Conservation (phyloP, 2,797 vertebrate genomes). For the Sebastes elongatus region DNA sequence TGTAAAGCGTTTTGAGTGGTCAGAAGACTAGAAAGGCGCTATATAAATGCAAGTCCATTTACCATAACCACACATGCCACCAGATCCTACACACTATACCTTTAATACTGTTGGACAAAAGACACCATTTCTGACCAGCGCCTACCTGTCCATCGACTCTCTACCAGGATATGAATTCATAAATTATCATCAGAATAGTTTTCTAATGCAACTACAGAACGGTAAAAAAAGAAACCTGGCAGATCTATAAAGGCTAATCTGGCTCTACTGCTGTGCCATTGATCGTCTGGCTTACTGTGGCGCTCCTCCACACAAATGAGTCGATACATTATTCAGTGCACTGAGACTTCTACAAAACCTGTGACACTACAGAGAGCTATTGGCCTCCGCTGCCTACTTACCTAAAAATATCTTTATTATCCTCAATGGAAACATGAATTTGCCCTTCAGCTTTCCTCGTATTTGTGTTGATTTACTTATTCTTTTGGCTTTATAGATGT, state of each 20-base stretch:
- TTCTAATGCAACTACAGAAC: conserved; percentile 2
- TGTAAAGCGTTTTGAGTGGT: too few relatives aligned
- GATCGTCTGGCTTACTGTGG: conserved; percentile 47
- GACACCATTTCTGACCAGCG: not conserved
- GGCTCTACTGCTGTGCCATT: conserved; percentile 40
- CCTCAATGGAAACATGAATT: not conserved
- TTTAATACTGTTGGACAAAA: not conserved
- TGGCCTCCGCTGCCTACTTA: conserved; percentile 1
- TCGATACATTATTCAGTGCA: conserved; percentile 60
- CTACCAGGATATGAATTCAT: not conserved
- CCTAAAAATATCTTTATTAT: conserved; percentile 4
- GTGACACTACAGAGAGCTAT: conserved; percentile 24
- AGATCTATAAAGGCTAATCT: conserved; percentile 43
- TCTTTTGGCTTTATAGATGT: not conserved
- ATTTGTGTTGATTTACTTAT: not conserved
- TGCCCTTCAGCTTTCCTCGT: not conserved
- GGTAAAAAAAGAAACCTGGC: not conserved
- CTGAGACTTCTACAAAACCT: conserved; percentile 35
- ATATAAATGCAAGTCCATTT: too few relatives aligned
- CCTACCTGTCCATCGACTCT: not conserved
- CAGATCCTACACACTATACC: too few relatives aligned
- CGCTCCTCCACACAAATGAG: conserved; percentile 48
- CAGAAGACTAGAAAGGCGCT: too few relatives aligned
- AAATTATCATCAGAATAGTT: conserved; percentile 17
- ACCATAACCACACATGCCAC: too few relatives aligned